Percentiles rank a stretch among this genome's conserved stretches.
These are phyloP conservation scores for Anolis sagrei DNA, from an alignment of 2,113 vertebrate genomes.

Conservation along the genomic window DNA sequence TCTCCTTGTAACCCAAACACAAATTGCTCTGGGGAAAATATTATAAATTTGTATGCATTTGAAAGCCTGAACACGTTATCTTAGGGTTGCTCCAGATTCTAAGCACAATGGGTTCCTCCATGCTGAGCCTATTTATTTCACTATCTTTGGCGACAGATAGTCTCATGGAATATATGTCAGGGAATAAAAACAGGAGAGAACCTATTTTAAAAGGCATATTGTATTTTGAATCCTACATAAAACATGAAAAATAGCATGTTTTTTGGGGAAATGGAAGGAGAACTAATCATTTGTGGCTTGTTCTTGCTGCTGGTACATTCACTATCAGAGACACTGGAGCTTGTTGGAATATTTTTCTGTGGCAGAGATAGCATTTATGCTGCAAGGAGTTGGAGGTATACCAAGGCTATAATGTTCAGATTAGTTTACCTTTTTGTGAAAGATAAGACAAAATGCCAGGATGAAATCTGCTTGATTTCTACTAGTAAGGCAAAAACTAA, in stretches of 20 bases:
- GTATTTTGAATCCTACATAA: slow-evolving; percentile 26
- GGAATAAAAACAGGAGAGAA: slow-evolving; percentile 32
- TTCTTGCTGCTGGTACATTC: slow-evolving; percentile 14
- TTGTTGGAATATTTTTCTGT: slow-evolving; percentile 32
- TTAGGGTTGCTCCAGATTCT: slow-evolving; percentile 39
- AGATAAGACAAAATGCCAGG: not conserved
- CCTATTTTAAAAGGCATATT: not conserved
- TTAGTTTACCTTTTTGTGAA: slow-evolving; percentile 18
- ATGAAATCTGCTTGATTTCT: not conserved
- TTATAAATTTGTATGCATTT: slow-evolving; percentile 37
- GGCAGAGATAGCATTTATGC: not conserved
- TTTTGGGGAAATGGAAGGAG: slow-evolving; percentile 23
- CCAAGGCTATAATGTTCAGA: not conserved
- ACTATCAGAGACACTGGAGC: slow-evolving; percentile 2
- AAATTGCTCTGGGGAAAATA: slow-evolving; percentile 21
- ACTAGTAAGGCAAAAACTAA: not conserved
- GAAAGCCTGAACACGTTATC: slow-evolving; percentile 21
- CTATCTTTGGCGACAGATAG: slow-evolving; percentile 13
- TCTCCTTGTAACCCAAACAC: slow-evolving; percentile 4
- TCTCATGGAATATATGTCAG: slow-evolving; percentile 43
- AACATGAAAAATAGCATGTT: not conserved
- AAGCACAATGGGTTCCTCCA: slow-evolving; percentile 32
- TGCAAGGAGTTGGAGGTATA: not conserved
- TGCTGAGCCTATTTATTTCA: slow-evolving; percentile 39
- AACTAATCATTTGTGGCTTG: slow-evolving; percentile 10